Evolutionary conservation across 2,113 vertebrate genomes (phyloP).

Genomic region (Eolophus roseicapilla): DNA sequence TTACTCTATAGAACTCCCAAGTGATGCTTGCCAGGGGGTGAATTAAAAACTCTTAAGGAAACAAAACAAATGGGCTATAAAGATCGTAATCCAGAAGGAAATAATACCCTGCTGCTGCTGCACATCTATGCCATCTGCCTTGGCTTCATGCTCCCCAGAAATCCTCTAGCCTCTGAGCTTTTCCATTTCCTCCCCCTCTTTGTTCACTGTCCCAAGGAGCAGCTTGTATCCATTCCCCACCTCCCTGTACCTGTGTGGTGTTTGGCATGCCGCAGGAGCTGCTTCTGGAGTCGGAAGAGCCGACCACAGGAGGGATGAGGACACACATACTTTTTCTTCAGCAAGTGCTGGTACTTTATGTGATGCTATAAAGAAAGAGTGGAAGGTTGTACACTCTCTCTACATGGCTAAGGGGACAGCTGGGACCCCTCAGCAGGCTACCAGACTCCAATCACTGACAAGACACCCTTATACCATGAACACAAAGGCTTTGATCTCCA

Average conservation of each 20-base stretch:
- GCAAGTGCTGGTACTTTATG: constrained; percentile 97
- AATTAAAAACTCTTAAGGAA: neutral
- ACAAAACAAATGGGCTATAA: neutral
- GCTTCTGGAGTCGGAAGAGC: constrained; percentile 97
- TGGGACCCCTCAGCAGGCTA: neutral
- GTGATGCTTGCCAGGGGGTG: neutral
- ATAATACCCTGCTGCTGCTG: neutral
- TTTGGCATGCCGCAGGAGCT: constrained; percentile 95
- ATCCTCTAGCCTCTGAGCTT: neutral
- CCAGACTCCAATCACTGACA: neutral
- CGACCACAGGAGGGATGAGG: constrained; percentile 95
- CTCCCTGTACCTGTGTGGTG: constrained; percentile 90
- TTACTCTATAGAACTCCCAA: neutral
- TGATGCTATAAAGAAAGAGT: constrained; percentile 83
- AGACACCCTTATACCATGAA: neutral
- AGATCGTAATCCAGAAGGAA: neutral
- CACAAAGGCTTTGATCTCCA: neutral
- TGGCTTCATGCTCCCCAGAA: neutral
- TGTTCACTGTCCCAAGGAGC: neutral
- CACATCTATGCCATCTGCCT: neutral
- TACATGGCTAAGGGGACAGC: neutral
- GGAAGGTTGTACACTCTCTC: neutral
- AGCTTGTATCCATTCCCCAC: neutral
- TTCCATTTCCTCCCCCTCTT: neutral
- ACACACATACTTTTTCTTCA: constrained; percentile 98